Conservation (phyloP, 2,797 vertebrate species). For the Lateolabrax maculatus region DNA sequence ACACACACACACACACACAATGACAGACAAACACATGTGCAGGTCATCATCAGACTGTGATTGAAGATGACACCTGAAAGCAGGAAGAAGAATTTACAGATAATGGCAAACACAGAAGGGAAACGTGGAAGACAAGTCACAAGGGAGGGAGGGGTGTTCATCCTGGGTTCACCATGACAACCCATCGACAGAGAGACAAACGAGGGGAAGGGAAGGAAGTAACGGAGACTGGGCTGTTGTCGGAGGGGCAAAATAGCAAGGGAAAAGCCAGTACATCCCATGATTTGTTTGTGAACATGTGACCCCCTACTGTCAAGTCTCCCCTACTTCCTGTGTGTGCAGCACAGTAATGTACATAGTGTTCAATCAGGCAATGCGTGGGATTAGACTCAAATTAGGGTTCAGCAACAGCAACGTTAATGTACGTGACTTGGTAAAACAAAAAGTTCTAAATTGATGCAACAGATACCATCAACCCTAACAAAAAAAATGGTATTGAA, state of each 20-base stretch:
- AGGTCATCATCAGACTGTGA: slow-evolving; percentile 35
- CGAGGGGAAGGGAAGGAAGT: slow-evolving; percentile 54
- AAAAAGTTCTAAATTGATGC: neutral
- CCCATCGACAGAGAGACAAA: slow-evolving; percentile 31
- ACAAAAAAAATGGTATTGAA: too few species aligned
- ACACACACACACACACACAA: neutral
- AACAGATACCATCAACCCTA: neutral
- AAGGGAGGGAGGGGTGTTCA: slow-evolving; percentile 34
- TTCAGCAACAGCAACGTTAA: neutral
- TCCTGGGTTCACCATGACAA: slow-evolving; percentile 47
- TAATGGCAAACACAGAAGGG: slow-evolving; percentile 59
- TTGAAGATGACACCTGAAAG: slow-evolving; percentile 42
- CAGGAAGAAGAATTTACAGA: slow-evolving; percentile 30
- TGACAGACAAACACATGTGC: slow-evolving; percentile 40
- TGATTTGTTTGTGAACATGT: slow-evolving; percentile 58
- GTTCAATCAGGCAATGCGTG: slow-evolving; percentile 3
- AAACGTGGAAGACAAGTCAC: slow-evolving; percentile 39
- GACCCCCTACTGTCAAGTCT: slow-evolving; percentile 62
- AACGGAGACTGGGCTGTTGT: slow-evolving; percentile 53
- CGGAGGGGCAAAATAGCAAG: slow-evolving; percentile 39
- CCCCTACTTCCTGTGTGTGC: slow-evolving; percentile 66
- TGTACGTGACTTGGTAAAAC: neutral
- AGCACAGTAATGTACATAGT: neutral
- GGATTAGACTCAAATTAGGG: slow-evolving; percentile 18
- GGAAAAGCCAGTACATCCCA: slow-evolving; percentile 46